Evolutionary conservation across 2,113 vertebrate genomes (phyloP).

Genomic region (Proteles cristata): DNA sequence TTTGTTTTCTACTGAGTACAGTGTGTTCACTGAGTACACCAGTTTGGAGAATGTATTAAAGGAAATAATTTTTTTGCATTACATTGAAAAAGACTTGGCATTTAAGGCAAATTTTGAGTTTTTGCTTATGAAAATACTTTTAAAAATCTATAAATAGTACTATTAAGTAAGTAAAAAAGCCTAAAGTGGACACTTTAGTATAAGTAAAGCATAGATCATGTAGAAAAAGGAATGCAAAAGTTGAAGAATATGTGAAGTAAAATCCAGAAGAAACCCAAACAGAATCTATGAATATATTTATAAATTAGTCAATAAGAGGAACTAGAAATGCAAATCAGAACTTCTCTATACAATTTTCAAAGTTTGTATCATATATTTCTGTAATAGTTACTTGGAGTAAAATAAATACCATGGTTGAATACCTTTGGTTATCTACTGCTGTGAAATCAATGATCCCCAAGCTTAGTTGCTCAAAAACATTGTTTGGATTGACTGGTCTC

Average conservation of each 20-base stretch:
- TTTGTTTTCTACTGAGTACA: neutral
- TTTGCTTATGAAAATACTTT: neutral
- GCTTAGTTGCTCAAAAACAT: neutral
- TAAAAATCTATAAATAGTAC: neutral
- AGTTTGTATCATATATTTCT: neutral
- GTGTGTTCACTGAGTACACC: neutral
- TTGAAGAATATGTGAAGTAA: neutral
- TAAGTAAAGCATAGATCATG: neutral
- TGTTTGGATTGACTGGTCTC: neutral
- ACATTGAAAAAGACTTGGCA: neutral
- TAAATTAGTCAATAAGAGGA: neutral
- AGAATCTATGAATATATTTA: neutral
- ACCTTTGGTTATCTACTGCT: neutral
- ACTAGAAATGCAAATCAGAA: neutral
- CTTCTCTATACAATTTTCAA: neutral
- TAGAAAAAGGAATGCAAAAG: neutral
- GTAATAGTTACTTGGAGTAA: neutral
- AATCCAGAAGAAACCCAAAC: neutral
- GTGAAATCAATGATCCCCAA: neutral
- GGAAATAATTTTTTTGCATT: neutral
- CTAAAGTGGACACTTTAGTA: neutral
- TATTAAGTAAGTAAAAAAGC: neutral
- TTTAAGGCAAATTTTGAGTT: neutral
- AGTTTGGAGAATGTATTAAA: neutral
- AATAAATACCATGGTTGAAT: neutral